Conservation (phyloP, 1,140 invertebrate genomes). For the Andrena cerasifolii region DNA sequence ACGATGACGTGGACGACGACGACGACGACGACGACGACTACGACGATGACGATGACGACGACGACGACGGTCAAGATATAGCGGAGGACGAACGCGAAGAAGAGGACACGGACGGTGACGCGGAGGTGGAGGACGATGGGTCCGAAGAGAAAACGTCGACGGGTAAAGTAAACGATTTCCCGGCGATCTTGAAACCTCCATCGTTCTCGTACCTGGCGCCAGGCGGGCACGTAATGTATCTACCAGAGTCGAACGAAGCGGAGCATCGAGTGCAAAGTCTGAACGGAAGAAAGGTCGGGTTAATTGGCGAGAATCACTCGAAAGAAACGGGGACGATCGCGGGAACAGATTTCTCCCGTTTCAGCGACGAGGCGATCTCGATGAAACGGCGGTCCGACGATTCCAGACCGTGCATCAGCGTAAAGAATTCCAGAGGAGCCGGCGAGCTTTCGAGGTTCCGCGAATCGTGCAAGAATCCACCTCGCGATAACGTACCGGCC, state of each 20-base stretch:
- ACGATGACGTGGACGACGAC: constrained; percentile 39
- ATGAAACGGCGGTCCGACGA: constrained; percentile 28
- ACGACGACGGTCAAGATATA: constrained; percentile 72
- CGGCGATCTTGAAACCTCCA: constrained; percentile 78
- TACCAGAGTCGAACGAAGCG: constrained; percentile 85
- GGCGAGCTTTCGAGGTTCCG: constrained; percentile 58
- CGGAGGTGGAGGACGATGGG: constrained; percentile 63
- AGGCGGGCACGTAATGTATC: constrained; percentile 90
- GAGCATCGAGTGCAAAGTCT: constrained; percentile 65
- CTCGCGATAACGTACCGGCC: constrained; percentile 23
- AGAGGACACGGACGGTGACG: constrained; percentile 67
- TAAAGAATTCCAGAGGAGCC: constrained; percentile 22
- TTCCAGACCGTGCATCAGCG: background rate
- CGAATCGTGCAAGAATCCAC: constrained; percentile 81
- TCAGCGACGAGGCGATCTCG: no score
- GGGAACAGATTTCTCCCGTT: no score
- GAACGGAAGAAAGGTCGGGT: constrained; percentile 50
- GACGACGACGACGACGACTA: constrained; percentile 69
- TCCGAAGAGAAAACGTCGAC: constrained; percentile 59
- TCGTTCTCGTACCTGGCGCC: constrained; percentile 81
- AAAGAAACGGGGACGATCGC: constrained; percentile 31
- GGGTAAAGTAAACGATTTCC: constrained; percentile 68
- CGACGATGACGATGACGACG: constrained; percentile 63
- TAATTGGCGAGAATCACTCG: constrained; percentile 33
- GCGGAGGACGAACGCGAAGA: constrained; percentile 64